Percentiles rank a stretch among this genome's conserved stretches.
phyloP scores from a whole-genome alignment of 2,797 vertebrate genomes.

The Hipposideros larvatus region DNA sequence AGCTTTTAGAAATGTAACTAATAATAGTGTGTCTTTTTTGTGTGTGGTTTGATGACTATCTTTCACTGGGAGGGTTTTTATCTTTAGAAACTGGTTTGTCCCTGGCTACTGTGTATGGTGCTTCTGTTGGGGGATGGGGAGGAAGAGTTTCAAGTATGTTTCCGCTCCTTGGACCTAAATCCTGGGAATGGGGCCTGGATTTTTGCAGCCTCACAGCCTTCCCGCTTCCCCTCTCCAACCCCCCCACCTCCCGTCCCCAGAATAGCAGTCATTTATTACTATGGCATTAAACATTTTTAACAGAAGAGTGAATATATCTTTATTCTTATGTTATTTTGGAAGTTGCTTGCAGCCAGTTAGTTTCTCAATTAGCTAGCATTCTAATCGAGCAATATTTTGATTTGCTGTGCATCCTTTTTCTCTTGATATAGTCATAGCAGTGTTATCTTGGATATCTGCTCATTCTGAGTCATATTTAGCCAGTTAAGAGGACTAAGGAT shows the following conservation, averaged over 20 bases:
- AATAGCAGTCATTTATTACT: not conserved
- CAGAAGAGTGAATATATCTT: not conserved
- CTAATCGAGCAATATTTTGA: not conserved
- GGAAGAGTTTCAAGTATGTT: not conserved
- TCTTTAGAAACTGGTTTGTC: constrained; percentile 15
- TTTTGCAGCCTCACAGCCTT: not conserved
- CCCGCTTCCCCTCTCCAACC: no score
- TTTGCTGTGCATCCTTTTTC: not conserved
- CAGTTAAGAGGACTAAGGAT: not conserved
- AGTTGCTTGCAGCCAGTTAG: not conserved
- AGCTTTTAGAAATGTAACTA: constrained; percentile 57
- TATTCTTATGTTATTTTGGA: not conserved
- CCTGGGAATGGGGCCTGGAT: not conserved
- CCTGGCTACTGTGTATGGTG: not conserved
- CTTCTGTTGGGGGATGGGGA: not conserved
- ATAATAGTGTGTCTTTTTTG: constrained; percentile 12
- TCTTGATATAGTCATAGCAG: not conserved
- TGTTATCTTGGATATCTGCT: not conserved
- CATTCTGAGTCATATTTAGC: not conserved
- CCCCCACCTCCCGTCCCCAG: not conserved
- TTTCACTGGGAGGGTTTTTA: not conserved
- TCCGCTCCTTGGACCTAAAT: not conserved
- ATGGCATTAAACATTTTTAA: not conserved
- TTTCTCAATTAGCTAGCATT: constrained; percentile 7
- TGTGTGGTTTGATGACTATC: not conserved